Percentiles rank a stretch among this genome's conserved stretches.
phyloP scores from a whole-genome alignment of 1,140 invertebrate genomes.

The Paracyclopina nana region DNA sequence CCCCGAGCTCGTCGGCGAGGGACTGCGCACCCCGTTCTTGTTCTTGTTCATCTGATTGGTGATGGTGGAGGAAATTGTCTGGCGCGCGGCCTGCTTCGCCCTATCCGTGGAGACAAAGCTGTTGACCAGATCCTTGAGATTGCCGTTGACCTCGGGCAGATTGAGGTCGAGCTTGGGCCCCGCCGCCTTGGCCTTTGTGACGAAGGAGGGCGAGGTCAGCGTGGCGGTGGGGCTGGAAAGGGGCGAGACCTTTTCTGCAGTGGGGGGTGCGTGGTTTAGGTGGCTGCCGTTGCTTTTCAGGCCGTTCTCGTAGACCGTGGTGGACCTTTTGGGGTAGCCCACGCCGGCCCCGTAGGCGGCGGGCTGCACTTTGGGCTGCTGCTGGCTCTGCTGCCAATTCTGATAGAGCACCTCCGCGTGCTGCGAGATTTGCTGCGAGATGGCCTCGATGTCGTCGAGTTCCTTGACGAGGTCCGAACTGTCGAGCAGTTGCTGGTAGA shows the following conservation, averaged over 20 bases:
- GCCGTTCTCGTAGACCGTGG: background rate
- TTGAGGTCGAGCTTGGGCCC: background rate
- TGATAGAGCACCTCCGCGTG: slow-evolving; percentile 16
- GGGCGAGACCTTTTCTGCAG: background rate
- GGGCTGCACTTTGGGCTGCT: background rate
- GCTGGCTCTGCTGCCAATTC: slow-evolving; percentile 8
- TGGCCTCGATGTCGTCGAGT: slow-evolving; percentile 16
- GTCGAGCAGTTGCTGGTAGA: slow-evolving; percentile 15
- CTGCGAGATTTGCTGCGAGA: slow-evolving; percentile 17
- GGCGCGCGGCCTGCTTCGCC: slow-evolving; percentile 14
- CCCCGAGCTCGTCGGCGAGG: slow-evolving; percentile 5
- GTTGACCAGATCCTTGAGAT: slow-evolving; percentile 14
- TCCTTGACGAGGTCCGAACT: slow-evolving; percentile 14
- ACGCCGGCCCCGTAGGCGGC: background rate
- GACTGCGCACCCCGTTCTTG: slow-evolving; percentile 1
- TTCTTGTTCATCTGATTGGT: background rate
- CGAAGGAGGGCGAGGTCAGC: background rate
- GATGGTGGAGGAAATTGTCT: slow-evolving; percentile 13
- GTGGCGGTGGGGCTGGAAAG: background rate
- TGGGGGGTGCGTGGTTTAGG: background rate
- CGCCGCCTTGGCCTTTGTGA: background rate
- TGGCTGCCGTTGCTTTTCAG: background rate
- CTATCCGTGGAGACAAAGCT: slow-evolving; percentile 15
- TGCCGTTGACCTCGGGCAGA: slow-evolving; percentile 6
- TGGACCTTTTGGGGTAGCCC: background rate